phyloP scores from a whole-genome alignment of 2,797 vertebrate genomes.

The Anisognathus igniventris region DNA sequence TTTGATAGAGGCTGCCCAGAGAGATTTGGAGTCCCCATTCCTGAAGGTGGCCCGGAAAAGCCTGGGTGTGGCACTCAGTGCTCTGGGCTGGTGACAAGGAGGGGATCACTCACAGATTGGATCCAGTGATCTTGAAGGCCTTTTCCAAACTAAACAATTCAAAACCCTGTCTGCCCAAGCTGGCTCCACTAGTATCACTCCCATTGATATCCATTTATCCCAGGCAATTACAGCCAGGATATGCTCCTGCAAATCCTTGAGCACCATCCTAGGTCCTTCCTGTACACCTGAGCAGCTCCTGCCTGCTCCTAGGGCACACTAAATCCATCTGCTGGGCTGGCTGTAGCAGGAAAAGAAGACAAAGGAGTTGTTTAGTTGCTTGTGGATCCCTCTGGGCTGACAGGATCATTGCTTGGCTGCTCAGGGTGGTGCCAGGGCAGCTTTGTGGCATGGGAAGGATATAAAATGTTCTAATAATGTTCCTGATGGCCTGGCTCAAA shows the following conservation, averaged over 20 bases:
- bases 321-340: not conserved
- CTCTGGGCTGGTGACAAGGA: not conserved
- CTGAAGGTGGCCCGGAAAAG: not conserved
- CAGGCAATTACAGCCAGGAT: not conserved
- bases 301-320: not conserved
- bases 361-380: not conserved
- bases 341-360: not conserved
- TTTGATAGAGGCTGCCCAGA: not conserved
- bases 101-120: accelerated
- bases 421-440: not conserved
- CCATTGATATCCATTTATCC: not conserved
- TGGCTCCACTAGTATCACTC: not conserved
- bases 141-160: not conserved
- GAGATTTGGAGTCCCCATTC: not conserved
- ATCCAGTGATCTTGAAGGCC: not conserved
- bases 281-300: not conserved
- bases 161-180: not conserved
- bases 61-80: accelerated
- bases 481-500: not conserved
- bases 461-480: conserved; percentile 9
- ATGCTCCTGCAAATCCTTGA: not conserved
- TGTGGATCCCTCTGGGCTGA: not conserved
- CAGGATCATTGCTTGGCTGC: not conserved
- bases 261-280: not conserved
- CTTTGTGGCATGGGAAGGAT: not conserved